A percentile compares a stretch with the other conserved stretches of the same genome.
These are phyloP conservation scores for Aviceda subcristata DNA, from an alignment of 2,113 vertebrate species.

Conservation along the genomic window DNA sequence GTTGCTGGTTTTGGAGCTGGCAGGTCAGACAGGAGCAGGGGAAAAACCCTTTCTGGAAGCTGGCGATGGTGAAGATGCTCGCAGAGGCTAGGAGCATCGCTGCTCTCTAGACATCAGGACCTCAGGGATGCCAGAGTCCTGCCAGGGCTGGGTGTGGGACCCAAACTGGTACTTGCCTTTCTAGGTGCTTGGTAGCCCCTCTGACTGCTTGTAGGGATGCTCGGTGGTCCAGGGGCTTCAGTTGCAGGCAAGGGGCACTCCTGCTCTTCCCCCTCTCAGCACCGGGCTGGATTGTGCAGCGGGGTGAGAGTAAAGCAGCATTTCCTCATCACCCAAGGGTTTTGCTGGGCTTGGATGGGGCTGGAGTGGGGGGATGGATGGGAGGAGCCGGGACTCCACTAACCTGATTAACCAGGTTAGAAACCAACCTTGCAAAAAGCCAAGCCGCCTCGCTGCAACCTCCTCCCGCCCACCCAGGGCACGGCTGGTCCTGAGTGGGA, in stretches of 20 bases:
- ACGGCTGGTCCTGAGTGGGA: not conserved
- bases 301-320: not conserved
- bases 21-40: not conserved
- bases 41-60: not conserved
- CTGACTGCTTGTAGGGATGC: not conserved
- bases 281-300: not conserved
- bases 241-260: not conserved
- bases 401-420: constrained; percentile 23
- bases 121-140: not conserved
- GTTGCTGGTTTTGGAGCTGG: not conserved
- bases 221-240: not conserved
- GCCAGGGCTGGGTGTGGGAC: not conserved
- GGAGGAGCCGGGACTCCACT: constrained; percentile 13
- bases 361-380: not conserved
- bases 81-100: not conserved
- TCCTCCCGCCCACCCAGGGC: not conserved
- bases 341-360: not conserved
- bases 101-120: not conserved
- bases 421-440: not conserved
- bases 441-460: not conserved
- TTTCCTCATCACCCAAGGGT: constrained; percentile 8
- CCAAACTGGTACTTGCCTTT: not conserved
- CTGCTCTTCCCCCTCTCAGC: not conserved
- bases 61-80: not conserved
- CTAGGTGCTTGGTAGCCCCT: not conserved